Percentiles rank a stretch among this genome's conserved stretches.
Evolutionary conservation across 2,888 invertebrate species (phyloP).

Genomic region (Lithophane leautieri): DNA sequence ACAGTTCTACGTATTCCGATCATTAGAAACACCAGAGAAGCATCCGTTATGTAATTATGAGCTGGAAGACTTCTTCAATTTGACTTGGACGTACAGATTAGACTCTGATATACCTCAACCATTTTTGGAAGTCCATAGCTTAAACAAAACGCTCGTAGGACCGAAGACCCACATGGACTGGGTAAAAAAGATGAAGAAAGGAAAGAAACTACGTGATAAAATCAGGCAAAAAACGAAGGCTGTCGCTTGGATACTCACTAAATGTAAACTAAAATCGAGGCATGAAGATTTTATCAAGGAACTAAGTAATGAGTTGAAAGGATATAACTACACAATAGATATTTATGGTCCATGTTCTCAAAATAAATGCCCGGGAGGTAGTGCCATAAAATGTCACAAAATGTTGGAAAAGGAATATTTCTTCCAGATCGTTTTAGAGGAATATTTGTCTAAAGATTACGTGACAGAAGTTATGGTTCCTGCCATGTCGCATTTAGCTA

Average conservation of each 20-base stretch:
- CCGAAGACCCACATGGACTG: conserved; percentile 75
- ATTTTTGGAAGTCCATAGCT: conserved; percentile 76
- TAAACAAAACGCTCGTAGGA: conserved; percentile 74
- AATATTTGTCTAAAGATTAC: conserved; percentile 78
- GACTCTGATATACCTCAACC: conserved; percentile 83
- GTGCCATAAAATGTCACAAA: conserved; percentile 75
- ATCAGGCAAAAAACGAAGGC: conserved; percentile 77
- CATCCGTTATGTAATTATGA: conserved; percentile 77
- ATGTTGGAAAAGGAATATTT: conserved; percentile 80
- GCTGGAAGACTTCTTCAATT: conserved; percentile 84
- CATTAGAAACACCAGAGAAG: conserved; percentile 77
- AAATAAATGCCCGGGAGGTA: conserved; percentile 74
- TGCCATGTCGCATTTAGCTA: conserved; percentile 75
- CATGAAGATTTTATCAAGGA: conserved; percentile 77
- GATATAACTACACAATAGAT: conserved; percentile 80
- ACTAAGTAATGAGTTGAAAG: conserved; percentile 74
- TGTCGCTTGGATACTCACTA: conserved; percentile 79
- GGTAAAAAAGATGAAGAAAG: conserved; percentile 74
- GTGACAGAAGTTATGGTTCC: conserved; percentile 79
- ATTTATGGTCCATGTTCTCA: conserved; percentile 79
- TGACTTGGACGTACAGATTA: conserved; percentile 86
- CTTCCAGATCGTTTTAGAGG: conserved; percentile 83
- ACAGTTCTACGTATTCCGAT: conserved; percentile 83
- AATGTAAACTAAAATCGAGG: conserved; percentile 77
- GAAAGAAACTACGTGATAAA: conserved; percentile 59